phyloP scores from a whole-genome alignment of 1,140 invertebrate genomes.

The Popillia japonica region DNA sequence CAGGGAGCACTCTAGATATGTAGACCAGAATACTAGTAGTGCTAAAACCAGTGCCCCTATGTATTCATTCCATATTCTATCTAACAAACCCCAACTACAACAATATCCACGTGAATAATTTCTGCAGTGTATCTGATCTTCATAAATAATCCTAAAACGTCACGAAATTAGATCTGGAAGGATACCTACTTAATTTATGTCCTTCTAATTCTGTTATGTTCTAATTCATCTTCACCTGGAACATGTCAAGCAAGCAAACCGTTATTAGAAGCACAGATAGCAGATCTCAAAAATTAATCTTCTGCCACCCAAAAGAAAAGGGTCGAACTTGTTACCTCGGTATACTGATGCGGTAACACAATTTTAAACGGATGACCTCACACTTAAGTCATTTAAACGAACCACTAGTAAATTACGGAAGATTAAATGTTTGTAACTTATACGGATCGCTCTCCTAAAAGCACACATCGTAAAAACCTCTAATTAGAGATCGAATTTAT shows the following conservation, averaged over 20 bases:
- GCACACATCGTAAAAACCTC: conserved; percentile 12
- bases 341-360: conserved; percentile 16
- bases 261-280: conserved; percentile 27
- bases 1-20: no score
- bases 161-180: neutral
- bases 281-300: conserved; percentile 31
- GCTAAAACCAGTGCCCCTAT: no score
- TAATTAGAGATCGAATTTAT: conserved; percentile 32
- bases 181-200: neutral
- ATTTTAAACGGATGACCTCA: conserved; percentile 17
- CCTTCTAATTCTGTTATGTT: conserved; percentile 25
- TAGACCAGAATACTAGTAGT: no score
- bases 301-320: conserved; percentile 11
- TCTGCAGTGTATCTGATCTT: conserved; percentile 16
- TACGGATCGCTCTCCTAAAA: neutral
- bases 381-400: conserved; percentile 16
- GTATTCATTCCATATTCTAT: no score
- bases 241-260: conserved; percentile 22
- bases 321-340: conserved; percentile 21
- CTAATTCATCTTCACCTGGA: conserved; percentile 24
- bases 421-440: conserved; percentile 6
- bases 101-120: no score
- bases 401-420: conserved; percentile 19
- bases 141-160: neutral
- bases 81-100: no score